Evolutionary conservation across 2,888 invertebrate species (phyloP), one percentile per base, ranked within the genome.

Genomic region (Orgyia antiqua): DNA sequence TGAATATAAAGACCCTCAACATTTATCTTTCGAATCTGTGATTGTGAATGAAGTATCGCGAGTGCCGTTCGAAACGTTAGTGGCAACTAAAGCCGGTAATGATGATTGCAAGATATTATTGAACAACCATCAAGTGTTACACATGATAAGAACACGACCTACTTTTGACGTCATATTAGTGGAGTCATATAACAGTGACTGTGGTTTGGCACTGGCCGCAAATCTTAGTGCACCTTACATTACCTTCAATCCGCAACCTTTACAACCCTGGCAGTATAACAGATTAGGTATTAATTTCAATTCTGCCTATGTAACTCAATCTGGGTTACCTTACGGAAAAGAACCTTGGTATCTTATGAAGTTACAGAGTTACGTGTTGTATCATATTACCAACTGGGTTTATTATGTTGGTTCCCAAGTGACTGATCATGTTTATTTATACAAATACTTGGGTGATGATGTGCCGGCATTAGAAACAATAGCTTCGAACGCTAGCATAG

Each of bases 131-230:
- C 78, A 88, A 29, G 86, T 88, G 48, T 58, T 82, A 24, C 87
- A 89, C n/a, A 77, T 87, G 73, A 84, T 65, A 62, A 72, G 45
- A 36, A 88, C 61, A 58, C 74, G 65, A 42, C 80, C 87, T 39
- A 84, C 82, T 31, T 93, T 89, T 63, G 94, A 95, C 63, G 73
- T 94, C 5, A 88, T 94, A 19, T 56, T 95, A 12, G 87, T 90
- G 42, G 94, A 94, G 65, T 89, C 89, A 31, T 93, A 93, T 68
- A 93, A 93, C 55, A 89, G 90, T 18, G 92, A 94, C 60, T 93
- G 94, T 54, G 90, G 90, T 52, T 68, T 93, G 51, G 91, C 90
- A 13, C 76, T 94, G 39, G 90, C 89, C 4, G 87, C 92, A 50
- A 89, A 90, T 64, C 88, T 92, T 21, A 84, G 89, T 49, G 89